These are phyloP conservation scores for Pediacus dermestoides DNA, from an alignment of 2,888 invertebrate species.

Conservation along the genomic window DNA sequence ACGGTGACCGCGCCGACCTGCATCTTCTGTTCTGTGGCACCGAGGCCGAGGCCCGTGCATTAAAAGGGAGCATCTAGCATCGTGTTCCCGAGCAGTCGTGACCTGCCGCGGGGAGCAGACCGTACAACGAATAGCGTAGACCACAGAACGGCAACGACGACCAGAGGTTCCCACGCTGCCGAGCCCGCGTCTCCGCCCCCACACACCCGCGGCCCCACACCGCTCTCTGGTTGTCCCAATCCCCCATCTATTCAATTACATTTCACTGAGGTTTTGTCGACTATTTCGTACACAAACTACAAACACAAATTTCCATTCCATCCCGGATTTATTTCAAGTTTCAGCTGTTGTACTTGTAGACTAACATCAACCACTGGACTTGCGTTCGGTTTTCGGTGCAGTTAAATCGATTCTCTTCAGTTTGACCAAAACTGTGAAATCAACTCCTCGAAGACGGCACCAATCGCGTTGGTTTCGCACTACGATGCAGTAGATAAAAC, in stretches of 20 bases:
- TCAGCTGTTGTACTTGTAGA: too few species aligned
- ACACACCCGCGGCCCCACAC: constrained; percentile 31
- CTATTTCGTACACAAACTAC: too few species aligned
- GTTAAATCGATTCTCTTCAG: too few species aligned
- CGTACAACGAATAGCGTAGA: constrained; percentile 39
- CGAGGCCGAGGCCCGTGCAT: constrained; percentile 32
- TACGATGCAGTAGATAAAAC: too few species aligned
- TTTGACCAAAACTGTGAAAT: too few species aligned
- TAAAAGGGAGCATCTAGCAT: constrained; percentile 48
- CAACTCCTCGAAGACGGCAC: too few species aligned
- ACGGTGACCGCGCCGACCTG: constrained; percentile 8
- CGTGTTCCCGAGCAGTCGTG: constrained; percentile 50
- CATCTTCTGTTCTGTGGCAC: constrained; percentile 9
- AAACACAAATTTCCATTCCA: too few species aligned
- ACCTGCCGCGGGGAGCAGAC: constrained; percentile 44
- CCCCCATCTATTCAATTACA: constrained; percentile 14
- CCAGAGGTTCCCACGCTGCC: constrained; percentile 44
- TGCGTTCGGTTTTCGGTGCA: too few species aligned
- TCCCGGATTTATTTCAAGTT: too few species aligned
- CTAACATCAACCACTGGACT: too few species aligned
- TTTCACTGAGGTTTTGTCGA: too few species aligned
- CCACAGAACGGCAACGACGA: constrained; percentile 26
- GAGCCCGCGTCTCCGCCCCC: constrained; percentile 21
- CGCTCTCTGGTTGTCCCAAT: constrained; percentile 15
- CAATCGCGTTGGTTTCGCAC: too few species aligned